Base-by-base conservation (phyloP, 2,113 vertebrate genomes). In the Bagarius yarrelli region DNA sequence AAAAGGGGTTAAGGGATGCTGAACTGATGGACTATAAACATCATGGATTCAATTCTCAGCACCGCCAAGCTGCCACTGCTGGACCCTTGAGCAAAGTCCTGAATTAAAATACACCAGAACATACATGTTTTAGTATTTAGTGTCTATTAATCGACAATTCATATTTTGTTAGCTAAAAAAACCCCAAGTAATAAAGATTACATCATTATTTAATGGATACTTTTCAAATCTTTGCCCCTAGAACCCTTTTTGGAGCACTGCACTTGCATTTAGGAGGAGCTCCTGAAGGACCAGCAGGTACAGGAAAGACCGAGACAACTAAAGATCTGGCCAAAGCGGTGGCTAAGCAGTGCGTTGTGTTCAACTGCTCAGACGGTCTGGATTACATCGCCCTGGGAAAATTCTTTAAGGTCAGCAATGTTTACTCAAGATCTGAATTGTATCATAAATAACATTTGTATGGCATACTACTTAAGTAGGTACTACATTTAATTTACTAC, bases 281-380 rank as follows among this genome's bases (percentile, higher is more conserved):
- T n/a, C 95, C 96, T 0, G 96, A 97, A 86, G 96, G 95, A 47
- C 96, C 96, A 1, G 95, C 95, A 57, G 95, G 96, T 73, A 97
- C 95, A 0, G 96, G 95, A 40, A 96, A 97, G 91, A 97, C 95
- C 0, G 95, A 97, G 88, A 97, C 95, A 1, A 97, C 95, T 64
- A 96, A 98, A 88, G 95, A 97, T 74, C 90, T 97, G 86, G 95
- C 96, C 80, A 97, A 97, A 88, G 96, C 96, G 56, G 91, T 97
- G 16, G 96, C 96, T 69, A 96, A 98, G 63, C 95, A 97, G 55
- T 92, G 95, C 85, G 95, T 97, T 2, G 95, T 97, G 80, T 97
- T 98, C 88, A 97, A 95, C 90, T 96, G 95, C 87, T 98, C 95
- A 0, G 96, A 98, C 74, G 95, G 95, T 67, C 87, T 97, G 84